phyloP scores from a whole-genome alignment of 2,113 vertebrate genomes.

The Rhinoptilus africanus region DNA sequence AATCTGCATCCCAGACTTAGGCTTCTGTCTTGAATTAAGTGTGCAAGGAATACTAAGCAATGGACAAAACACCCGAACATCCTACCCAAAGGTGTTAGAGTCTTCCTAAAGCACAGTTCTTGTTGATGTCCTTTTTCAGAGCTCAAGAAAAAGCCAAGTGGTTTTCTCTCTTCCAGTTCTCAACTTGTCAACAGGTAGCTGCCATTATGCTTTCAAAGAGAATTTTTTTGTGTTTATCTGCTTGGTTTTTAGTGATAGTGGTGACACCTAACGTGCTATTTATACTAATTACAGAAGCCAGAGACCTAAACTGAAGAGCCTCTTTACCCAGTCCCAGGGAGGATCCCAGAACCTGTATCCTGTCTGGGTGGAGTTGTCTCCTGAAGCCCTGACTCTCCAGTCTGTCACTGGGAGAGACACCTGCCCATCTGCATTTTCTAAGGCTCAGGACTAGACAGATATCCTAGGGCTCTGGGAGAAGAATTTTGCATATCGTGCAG shows the following conservation, averaged over 20 bases:
- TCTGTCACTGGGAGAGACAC: accelerated
- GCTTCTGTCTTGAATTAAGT: not conserved
- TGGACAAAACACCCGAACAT: not conserved
- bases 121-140: not conserved
- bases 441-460: not conserved
- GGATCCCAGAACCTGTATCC: not conserved
- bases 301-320: not conserved
- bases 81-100: not conserved
- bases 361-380: not conserved
- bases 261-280: not conserved
- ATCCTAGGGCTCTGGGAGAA: not conserved
- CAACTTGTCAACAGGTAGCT: not conserved
- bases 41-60: not conserved
- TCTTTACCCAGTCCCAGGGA: not conserved
- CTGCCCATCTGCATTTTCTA: not conserved
- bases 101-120: not conserved
- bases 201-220: not conserved
- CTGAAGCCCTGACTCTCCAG: not conserved
- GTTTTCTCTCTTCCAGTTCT: not conserved
- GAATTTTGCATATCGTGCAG: not conserved
- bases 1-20: not conserved
- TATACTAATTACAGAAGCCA: not conserved
- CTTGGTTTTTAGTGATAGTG: not conserved
- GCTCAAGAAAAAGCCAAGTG: not conserved
- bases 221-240: not conserved